Percentiles rank a stretch among this genome's conserved stretches.
Conservation (phyloP, 2,797 vertebrate genomes). For the Furcifer pardalis region DNA sequence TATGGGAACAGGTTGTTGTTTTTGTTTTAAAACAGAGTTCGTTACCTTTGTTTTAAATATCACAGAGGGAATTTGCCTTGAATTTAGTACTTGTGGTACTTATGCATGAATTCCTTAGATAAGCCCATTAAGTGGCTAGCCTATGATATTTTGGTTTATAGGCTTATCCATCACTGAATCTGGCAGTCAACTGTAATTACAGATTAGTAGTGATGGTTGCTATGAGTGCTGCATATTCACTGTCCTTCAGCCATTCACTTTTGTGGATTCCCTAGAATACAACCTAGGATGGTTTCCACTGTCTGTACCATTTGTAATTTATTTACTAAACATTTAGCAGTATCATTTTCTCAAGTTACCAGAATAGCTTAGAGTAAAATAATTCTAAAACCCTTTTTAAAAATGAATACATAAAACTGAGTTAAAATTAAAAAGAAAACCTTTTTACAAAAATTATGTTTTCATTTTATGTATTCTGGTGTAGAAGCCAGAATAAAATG, state of each 20-base stretch:
- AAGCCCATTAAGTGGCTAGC: background rate
- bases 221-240: background rate
- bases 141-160: too few relatives aligned
- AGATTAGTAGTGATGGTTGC: background rate
- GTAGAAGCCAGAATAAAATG: background rate
- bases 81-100: too few relatives aligned
- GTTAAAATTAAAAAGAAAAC: background rate
- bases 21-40: background rate
- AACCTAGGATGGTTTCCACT: background rate
- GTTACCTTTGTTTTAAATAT: background rate
- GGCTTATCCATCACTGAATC: too few relatives aligned
- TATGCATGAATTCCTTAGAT: background rate
- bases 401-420: background rate
- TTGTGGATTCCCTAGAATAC: background rate
- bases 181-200: background rate
- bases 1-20: too few relatives aligned
- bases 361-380: background rate
- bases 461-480: background rate
- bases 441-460: too few relatives aligned
- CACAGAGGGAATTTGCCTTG: background rate
- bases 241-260: background rate
- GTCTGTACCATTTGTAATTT: background rate
- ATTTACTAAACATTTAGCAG: background rate
- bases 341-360: background rate
- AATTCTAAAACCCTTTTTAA: background rate